Conservation (phyloP, 1,140 invertebrate species). For the Rhyacophila brunnea region DNA sequence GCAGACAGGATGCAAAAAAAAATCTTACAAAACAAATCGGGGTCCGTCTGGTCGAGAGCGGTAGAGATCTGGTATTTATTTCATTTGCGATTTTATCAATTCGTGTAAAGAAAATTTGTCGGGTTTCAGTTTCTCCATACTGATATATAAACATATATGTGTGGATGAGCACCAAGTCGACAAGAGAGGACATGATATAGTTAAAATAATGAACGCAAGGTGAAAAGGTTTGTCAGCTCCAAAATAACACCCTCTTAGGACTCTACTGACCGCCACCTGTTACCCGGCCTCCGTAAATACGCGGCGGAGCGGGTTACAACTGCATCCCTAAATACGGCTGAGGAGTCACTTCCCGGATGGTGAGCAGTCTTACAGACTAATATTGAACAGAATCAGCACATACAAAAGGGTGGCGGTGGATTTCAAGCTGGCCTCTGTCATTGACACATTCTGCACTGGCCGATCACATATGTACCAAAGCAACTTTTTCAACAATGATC, state of each 20-base stretch:
- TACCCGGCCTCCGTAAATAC: background rate
- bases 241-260: background rate
- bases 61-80: too few relatives aligned
- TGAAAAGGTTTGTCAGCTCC: conserved; percentile 57
- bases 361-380: background rate
- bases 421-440: conserved; percentile 5
- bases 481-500: background rate
- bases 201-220: conserved; percentile 51
- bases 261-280: background rate
- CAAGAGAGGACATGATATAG: conserved; percentile 55
- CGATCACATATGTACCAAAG: background rate
- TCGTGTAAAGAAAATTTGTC: too few relatives aligned
- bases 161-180: conserved; percentile 31
- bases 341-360: background rate
- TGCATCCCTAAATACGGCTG: background rate
- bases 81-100: too few relatives aligned
- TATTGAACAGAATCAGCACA: background rate
- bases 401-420: background rate
- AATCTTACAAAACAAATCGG: too few relatives aligned
- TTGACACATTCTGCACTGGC: conserved; percentile 15
- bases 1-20: too few relatives aligned
- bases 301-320: too few relatives aligned
- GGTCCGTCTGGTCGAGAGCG: too few relatives aligned
- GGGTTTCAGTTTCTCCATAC: too few relatives aligned
- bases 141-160: conserved; percentile 3